Evolutionary conservation across 2,113 vertebrate genomes (phyloP), one percentile per base, ranked within the genome.

Genomic region (Peucedramus taeniatus): DNA sequence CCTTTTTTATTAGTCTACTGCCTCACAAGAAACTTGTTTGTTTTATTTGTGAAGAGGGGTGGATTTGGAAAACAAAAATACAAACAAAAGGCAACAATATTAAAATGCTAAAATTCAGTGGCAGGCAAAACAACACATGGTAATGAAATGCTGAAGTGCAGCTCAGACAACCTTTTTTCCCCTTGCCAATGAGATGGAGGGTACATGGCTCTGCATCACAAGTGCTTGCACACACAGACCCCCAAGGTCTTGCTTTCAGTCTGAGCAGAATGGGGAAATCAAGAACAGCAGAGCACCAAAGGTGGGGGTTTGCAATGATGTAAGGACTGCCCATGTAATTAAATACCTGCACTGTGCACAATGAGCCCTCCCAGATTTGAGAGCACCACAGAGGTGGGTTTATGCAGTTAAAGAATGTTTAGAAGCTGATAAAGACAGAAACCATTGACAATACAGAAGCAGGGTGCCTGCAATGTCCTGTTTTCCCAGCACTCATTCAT

Each of bases 291-390:
- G 18, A 45, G 64, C 66, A 65, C 21, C 50, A 49, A 69, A 69
- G 23, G 28, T 17, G 27, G 40, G 40, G 15, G 40, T 70, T 70
- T 86, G 37, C 53, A 77, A 61, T 72, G 31, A 47, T 19, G 9
- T 15, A 54, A 56, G 12, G 17, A n/a, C 57, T 63, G 39, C 13
- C n/a, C 54, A 20, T 1, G 3, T 11, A 74, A 37, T 13, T 13
- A 75, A 79, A 80, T 6, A 31, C 16, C 72, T 60, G 51, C 47
- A 19, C n/a, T 27, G 17, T 7, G 45, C 37, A 54, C 54, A 83
- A 11, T 0, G 0, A 76, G 35, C 0, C 0, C 8, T 11, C 61
- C 51, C 49, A 59, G 24, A 40, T 44, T 13, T 47, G n/a, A 47
- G 71, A 88, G 31, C n/a, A 70, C 16, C 0, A 7, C 45, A 66